Evolutionary conservation across 2,797 vertebrate genomes (phyloP), one percentile per base, ranked within the genome.

Genomic region (Orientallactaga sibirica): DNA sequence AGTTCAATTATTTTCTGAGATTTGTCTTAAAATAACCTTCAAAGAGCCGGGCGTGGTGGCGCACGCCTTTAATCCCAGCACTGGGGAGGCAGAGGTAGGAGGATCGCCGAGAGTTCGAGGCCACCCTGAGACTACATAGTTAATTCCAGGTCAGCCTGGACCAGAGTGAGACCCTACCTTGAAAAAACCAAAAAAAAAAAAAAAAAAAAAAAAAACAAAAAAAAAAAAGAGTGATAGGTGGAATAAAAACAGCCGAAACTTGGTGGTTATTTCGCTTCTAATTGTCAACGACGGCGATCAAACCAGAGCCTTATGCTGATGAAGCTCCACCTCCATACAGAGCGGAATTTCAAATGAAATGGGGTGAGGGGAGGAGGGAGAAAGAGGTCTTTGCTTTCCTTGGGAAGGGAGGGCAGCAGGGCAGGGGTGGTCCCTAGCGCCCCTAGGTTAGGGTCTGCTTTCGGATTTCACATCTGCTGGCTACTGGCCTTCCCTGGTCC

Each of bases 1-100:
- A n/a, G n/a, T n/a, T 91, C 18, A 55, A 18, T 83, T 43, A 76
- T 70, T 77, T 95, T 87, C 64, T 95, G 89, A 48, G 24, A 68
- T 77, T 91, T 76, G 58, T 55, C 75, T 85, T 79, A 70, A 73
- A 84, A 64, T 55, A 74, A 79, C 58, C 5, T 1, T n/a, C 15
- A 33, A 52, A 71, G n/a, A n/a, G n/a, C n/a, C n/a, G n/a, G n/a
- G n/a, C n/a, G n/a, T n/a, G n/a, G n/a, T n/a, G n/a, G n/a, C n/a
- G n/a, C n/a, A n/a, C n/a, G n/a, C n/a, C n/a, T n/a, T n/a, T n/a
- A n/a, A n/a, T n/a, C n/a, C n/a, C n/a, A n/a, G n/a, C n/a, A n/a
- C n/a, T n/a, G n/a, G n/a, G n/a, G n/a, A n/a, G n/a, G n/a, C n/a
- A n/a, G n/a, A n/a, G n/a, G n/a, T n/a, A n/a, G n/a, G n/a, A n/a